Base-by-base conservation (phyloP, 1,140 invertebrate species). In the Diorhabda elongata region DNA sequence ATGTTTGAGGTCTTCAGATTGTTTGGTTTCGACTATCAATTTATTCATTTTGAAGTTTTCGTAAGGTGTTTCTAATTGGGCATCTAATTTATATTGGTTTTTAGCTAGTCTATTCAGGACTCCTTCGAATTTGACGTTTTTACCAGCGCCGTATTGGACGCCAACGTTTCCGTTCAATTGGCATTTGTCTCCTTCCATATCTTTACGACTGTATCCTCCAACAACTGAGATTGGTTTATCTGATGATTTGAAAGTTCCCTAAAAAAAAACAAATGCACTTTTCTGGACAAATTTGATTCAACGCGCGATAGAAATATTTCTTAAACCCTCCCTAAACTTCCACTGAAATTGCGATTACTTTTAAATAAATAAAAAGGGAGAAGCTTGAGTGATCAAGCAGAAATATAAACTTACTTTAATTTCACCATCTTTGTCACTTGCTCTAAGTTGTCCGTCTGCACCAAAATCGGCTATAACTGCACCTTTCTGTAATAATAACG, bases 11-110 rank as follows among this genome's bases (percentile, higher is more conserved):
- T 85, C 83, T 0, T 83, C 73, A 9, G 81, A 78, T 45, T 79
- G 83, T 81, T 87, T 85, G 41, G 84, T 82, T 4, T 81, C 79
- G 2, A 90, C 73, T 2, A 78, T 76, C 3, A 91, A 6, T 5
- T 87, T 83, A 5, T 87, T 77, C 42, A 84, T 82, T 71, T 85
- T 87, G 3, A 85, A 73, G 44, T 85, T 83, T 56, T 88, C 85
- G 43, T 81, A 74, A 0, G 85, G 85, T 0, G 85, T 83, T 6
- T 84, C 80, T 3, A 82, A 75, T 9, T 82, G 80, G 3, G 82
- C 73, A 8, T 86, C 77, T 2, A 79, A 72, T 2, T 81, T 73
- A 3, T 81, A 74, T 45, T 83, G 78, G 60, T 84, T 80, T 6
- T 85, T 80, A 8, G 82, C 81, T 2, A 77, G 70, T 4, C 75